These are phyloP conservation scores for Phaedon cochleariae DNA, from an alignment of 2,888 invertebrate genomes.

Conservation along the genomic window DNA sequence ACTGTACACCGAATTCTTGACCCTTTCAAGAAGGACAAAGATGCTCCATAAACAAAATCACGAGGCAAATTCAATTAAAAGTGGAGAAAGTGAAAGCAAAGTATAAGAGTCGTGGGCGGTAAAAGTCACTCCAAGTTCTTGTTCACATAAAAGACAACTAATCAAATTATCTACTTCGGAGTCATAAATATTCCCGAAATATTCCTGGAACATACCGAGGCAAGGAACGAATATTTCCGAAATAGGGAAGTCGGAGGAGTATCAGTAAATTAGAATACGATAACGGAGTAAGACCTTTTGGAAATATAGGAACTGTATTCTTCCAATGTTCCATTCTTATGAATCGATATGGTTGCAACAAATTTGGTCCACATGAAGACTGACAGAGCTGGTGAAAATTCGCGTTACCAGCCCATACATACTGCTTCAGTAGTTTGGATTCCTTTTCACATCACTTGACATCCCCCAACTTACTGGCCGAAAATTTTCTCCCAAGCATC, in stretches of 20 bases:
- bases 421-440: too few relatives aligned
- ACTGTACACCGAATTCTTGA: slow-evolving; percentile 5
- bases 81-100: slow-evolving; percentile 30
- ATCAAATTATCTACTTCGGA: slow-evolving; percentile 26
- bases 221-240: background rate
- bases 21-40: slow-evolving; percentile 4
- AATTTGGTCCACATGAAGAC: too few relatives aligned
- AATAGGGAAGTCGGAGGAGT: background rate
- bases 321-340: too few relatives aligned
- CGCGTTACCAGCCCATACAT: too few relatives aligned
- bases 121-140: slow-evolving; percentile 26
- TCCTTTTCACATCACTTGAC: too few relatives aligned
- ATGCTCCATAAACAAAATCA: slow-evolving; percentile 26
- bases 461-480: too few relatives aligned
- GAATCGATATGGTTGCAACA: too few relatives aligned
- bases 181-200: slow-evolving; percentile 24
- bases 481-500: too few relatives aligned
- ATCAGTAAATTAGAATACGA: background rate
- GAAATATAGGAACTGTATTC: background rate
- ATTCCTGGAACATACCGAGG: background rate
- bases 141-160: slow-evolving; percentile 25
- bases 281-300: background rate
- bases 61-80: slow-evolving; percentile 32
- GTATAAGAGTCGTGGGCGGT: slow-evolving; percentile 18
- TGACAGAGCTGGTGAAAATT: too few relatives aligned